Evolutionary conservation across 2,797 vertebrate genomes (phyloP), one percentile per base, ranked within the genome.

Genomic region (Catamblyrhynchus diadema): DNA sequence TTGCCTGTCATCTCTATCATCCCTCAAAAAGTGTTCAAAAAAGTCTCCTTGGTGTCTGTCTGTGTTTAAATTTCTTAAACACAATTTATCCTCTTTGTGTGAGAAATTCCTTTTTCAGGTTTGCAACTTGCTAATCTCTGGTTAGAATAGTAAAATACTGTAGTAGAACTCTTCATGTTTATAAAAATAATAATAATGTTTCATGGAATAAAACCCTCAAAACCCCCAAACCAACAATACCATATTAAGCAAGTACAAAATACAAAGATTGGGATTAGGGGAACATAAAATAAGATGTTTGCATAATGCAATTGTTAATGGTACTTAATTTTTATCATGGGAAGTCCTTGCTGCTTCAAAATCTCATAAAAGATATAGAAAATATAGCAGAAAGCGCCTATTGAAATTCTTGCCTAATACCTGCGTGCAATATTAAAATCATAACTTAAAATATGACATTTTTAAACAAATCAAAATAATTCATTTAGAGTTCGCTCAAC

Each of bases 271-370:
- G 4, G 37, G 48, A 56, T 93, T 81, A 65, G 19, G 17, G 39
- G 20, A 84, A 60, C 65, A 82, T 80, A 44, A 81, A 96, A 92
- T 84, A 67, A 83, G 51, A 74, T 92, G 53, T 88, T 94, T 95
- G 81, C 73, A 90, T 94, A 95, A 95, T 80, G 67, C 77, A 88
- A 86, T 92, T 92, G 57, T 57, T 95, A 95, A 93, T 64, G 81
- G 21, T 75, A 82, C 60, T 75, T 94, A 95, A 80, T 93, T 96
- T 97, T 93, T 88, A 87, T 78, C 67, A 71, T 0, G 0, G 61
- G 25, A 44, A 54, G 70, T 75, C 70, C 84, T 88, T 97, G 69
- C 70, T 88, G 33, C 93, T 96, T 83, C 69, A 89, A 94, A 85
- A 91, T 94, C 54, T 70, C 44, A 33, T 69, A 82, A 91, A 96